Evolutionary conservation across 2,888 invertebrate species (phyloP).

Genomic region (Stenodera caucasica): DNA sequence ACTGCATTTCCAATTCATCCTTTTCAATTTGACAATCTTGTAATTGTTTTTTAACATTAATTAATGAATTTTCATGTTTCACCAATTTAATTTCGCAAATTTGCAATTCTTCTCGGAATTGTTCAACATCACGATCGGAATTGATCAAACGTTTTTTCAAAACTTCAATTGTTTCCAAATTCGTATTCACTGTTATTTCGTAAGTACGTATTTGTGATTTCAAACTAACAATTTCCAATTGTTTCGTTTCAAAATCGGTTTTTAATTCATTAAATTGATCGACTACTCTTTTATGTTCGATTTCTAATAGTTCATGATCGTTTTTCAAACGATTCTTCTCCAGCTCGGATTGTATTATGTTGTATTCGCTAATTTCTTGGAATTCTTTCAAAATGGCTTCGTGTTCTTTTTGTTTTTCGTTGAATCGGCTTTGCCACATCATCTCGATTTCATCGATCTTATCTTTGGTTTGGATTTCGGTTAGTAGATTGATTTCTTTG

Average conservation of each 20-base stretch:
- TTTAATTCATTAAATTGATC: constrained; percentile 27
- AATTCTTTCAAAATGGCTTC: constrained; percentile 59
- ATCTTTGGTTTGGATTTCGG: constrained; percentile 54
- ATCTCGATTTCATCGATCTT: constrained; percentile 55
- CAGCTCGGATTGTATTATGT: constrained; percentile 59
- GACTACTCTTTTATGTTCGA: constrained; percentile 32
- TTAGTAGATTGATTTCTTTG: constrained; percentile 49
- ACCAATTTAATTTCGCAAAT: constrained; percentile 46
- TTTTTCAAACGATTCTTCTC: constrained; percentile 58
- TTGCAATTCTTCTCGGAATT: constrained; percentile 55
- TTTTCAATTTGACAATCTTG: constrained; percentile 38
- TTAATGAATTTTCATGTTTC: constrained; percentile 46
- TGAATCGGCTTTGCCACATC: constrained; percentile 53
- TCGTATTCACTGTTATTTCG: constrained; percentile 63
- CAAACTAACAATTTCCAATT: constrained; percentile 56
- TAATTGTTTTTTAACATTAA: constrained; percentile 43
- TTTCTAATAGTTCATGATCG: constrained; percentile 23
- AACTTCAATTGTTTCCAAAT: constrained; percentile 63
- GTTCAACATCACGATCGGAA: constrained; percentile 64
- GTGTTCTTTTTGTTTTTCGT: constrained; percentile 55
- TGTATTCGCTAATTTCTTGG: constrained; percentile 60
- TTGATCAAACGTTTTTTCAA: constrained; percentile 61
- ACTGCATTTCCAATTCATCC: constrained; percentile 49
- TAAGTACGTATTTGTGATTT: constrained; percentile 61
- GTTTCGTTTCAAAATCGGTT: constrained; percentile 40